Percentiles rank a stretch among this genome's conserved stretches.
phyloP scores from a whole-genome alignment of 2,113 vertebrate species.

The Morone chrysops region DNA sequence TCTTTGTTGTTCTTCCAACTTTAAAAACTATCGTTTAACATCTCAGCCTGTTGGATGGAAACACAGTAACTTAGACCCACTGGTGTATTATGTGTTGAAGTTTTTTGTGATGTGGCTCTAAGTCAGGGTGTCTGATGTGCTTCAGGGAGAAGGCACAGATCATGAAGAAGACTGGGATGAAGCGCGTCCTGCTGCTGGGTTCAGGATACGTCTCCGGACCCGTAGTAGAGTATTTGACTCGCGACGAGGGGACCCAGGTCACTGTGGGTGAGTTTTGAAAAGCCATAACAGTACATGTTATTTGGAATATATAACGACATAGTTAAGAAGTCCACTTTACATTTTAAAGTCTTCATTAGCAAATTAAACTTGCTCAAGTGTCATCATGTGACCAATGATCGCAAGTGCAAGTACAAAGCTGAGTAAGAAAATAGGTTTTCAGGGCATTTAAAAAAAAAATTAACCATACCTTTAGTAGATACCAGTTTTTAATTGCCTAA shows the following conservation, averaged over 20 bases:
- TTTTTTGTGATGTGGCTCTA: not conserved
- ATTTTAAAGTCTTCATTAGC: not conserved
- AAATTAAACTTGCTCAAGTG: not conserved
- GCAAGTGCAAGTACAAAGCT: too few species aligned
- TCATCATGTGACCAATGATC: too few species aligned
- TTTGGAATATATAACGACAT: not conserved
- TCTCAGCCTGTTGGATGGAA: not conserved
- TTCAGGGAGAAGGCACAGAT: conserved; percentile 88
- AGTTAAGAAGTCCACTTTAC: not conserved
- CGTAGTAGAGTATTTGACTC: conserved; percentile 93
- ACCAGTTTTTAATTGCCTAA: too few species aligned
- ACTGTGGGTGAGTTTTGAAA: conserved; percentile 89
- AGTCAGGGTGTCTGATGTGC: not conserved
- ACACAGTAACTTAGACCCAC: not conserved
- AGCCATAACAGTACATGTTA: not conserved
- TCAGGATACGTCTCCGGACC: conserved; percentile 95
- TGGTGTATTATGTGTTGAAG: not conserved
- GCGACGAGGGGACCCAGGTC: conserved; percentile 87
- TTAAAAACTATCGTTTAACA: not conserved
- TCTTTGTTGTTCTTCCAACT: not conserved
- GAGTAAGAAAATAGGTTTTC: too few species aligned
- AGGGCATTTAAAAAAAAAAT: too few species aligned
- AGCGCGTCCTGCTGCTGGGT: conserved; percentile 92
- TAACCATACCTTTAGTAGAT: too few species aligned
- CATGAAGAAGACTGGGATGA: conserved; percentile 88